phyloP scores from a whole-genome alignment of 2,113 vertebrate genomes.

The Corydoras maculifer region DNA sequence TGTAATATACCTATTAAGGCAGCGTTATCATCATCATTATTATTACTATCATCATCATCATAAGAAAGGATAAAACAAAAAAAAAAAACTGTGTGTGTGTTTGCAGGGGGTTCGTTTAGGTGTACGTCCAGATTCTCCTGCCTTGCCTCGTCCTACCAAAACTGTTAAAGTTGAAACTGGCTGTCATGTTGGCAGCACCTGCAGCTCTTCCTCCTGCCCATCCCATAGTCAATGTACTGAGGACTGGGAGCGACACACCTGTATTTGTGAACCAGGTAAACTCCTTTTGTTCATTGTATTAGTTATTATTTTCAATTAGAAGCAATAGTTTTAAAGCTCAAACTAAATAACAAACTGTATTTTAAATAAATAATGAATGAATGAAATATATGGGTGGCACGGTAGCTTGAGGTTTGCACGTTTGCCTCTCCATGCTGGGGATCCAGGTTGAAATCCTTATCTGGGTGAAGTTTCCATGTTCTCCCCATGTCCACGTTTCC shows the following conservation, averaged over 20 bases:
- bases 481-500: too few relatives aligned
- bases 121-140: constrained; percentile 68
- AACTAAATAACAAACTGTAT: too few relatives aligned
- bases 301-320: background rate
- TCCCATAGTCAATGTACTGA: constrained; percentile 79
- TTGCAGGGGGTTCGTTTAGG: constrained; percentile 87
- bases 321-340: constrained; percentile 2
- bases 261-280: constrained; percentile 83
- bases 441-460: too few relatives aligned
- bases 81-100: constrained; percentile 10
- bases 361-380: too few relatives aligned
- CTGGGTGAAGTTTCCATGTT: too few relatives aligned
- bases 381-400: too few relatives aligned
- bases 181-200: constrained; percentile 76
- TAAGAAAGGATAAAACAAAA: too few relatives aligned
- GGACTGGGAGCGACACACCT: constrained; percentile 85
- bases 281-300: background rate
- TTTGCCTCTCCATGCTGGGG: too few relatives aligned
- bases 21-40: too few relatives aligned
- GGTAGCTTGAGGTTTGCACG: too few relatives aligned
- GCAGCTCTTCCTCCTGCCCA: constrained; percentile 81
- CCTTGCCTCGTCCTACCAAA: constrained; percentile 76
- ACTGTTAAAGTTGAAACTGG: constrained; percentile 83
- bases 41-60: too few relatives aligned
- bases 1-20: too few relatives aligned